Conservation (phyloP, 2,113 vertebrate genomes). For the Oophaga pumilio region DNA sequence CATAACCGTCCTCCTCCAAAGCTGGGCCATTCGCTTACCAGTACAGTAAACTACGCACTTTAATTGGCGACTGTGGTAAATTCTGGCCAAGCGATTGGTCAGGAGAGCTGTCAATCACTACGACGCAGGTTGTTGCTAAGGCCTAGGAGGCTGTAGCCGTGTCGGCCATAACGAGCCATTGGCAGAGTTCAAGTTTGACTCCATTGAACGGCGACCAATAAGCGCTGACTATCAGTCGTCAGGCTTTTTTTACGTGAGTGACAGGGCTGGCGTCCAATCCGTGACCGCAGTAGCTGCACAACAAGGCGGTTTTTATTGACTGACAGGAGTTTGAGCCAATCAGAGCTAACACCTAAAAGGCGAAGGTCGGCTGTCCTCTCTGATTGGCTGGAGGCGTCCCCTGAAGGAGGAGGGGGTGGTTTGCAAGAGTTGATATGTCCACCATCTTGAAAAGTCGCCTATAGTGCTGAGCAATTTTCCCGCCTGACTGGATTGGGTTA, state of each 20-base stretch:
- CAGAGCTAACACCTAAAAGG: neutral
- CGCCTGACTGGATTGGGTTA: slow-evolving; percentile 52
- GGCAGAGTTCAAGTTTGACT: slow-evolving; percentile 55
- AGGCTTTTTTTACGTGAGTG: neutral
- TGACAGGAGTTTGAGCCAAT: neutral
- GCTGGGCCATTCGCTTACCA: neutral
- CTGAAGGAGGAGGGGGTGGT: slow-evolving; percentile 52
- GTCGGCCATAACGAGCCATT: slow-evolving; percentile 22
- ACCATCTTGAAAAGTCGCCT: slow-evolving; percentile 57
- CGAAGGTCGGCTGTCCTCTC: neutral
- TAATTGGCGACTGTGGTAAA: neutral
- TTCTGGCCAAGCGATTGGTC: neutral
- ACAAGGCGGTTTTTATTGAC: neutral
- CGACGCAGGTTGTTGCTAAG: slow-evolving; percentile 48
- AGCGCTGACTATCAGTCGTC: neutral
- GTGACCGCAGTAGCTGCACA: neutral
- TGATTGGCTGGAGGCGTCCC: slow-evolving; percentile 27
- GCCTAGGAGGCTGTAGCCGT: slow-evolving; percentile 37
- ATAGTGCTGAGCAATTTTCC: slow-evolving; percentile 58
- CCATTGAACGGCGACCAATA: slow-evolving; percentile 33
- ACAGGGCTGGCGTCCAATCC: neutral
- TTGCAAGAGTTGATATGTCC: slow-evolving; percentile 58
- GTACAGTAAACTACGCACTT: neutral
- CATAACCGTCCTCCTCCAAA: neutral
- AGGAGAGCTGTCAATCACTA: neutral